Base-by-base conservation (phyloP, 2,888 invertebrate genomes). In the Meghimatium bilineatum region DNA sequence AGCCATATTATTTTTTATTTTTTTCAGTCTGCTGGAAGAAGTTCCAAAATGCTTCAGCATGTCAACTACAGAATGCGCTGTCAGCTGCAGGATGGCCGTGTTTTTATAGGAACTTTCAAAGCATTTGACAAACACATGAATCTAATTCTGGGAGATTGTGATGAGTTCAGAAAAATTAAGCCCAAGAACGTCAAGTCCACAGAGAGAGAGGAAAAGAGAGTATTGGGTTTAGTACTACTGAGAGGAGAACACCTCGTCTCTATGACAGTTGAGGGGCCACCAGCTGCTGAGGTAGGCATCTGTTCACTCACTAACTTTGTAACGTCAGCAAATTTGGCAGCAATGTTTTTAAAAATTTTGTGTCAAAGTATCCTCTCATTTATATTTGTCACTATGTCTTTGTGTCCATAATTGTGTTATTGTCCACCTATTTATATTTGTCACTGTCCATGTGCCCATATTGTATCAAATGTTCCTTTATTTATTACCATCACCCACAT, bases 91-190 rank as follows among this genome's bases (percentile, higher is more conserved):
- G 99, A 99, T 94, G 98, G 98, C 12, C 95, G 99, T 87, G 98
- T 97, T 8, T 99, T 99, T 93, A 98, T 99, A 88, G 99, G 99
- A 14, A 99, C 99, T 2, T 99, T 99, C 93, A 99, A 99, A 95
- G 99, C 99, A 0, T 99, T 99, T 92, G 99, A 99, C 94, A 99
- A 99, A 94, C 99, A 99, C 94, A 99, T 99, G 99, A 99, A 99
- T 94, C 95, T 99, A 87, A 99, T 99, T 90, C 95, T 99, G 83
- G 98, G 98, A 79, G 99, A 99, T 93, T 99, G 99, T 93, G 99
- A 99, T 94, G 99, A 99, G 94, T 99, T 99, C 93, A 96, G 99
- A 87, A 98, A 97, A 95, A 97, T 99, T 80, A 97, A 98, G 92
- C 97, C 98, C 1, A 99, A 99, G 94, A 97, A 96, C 89, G 96